Conservation (phyloP, 2,888 invertebrate genomes). For the Teinopalpus imperialis region DNA sequence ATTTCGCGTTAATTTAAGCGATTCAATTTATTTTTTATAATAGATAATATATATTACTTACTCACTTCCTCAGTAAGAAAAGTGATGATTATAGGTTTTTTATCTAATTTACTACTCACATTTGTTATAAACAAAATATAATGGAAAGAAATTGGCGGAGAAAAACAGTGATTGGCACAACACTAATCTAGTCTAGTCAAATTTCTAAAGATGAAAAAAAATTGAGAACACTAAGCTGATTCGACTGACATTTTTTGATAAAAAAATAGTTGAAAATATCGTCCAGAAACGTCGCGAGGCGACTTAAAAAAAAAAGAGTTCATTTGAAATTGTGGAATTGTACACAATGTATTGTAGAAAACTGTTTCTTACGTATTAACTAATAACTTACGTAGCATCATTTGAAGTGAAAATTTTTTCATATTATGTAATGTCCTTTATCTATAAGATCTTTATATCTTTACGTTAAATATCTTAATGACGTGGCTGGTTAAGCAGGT, state of each 20-base stretch:
- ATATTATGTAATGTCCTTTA: constrained; percentile 74
- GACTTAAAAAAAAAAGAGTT: constrained; percentile 55
- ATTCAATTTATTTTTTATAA: constrained; percentile 61
- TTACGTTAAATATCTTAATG: constrained; percentile 73
- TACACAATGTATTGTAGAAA: constrained; percentile 49
- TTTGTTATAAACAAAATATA: constrained; percentile 35
- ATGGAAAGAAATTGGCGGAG: constrained; percentile 52
- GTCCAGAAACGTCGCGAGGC: constrained; percentile 76
- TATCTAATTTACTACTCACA: constrained; percentile 39
- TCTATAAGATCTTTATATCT: constrained; percentile 75
- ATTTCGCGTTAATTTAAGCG: constrained; percentile 57
- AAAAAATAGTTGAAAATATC: constrained; percentile 54
- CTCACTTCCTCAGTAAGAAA: constrained; percentile 70
- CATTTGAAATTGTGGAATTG: constrained; percentile 78
- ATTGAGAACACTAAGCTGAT: constrained; percentile 59
- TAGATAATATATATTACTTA: constrained; percentile 54
- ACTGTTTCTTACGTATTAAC: constrained; percentile 55
- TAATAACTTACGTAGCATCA: constrained; percentile 59
- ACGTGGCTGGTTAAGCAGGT: constrained; percentile 76
- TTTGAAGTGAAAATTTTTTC: constrained; percentile 63
- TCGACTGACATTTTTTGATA: constrained; percentile 69
- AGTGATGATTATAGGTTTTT: constrained; percentile 57
- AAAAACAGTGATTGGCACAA: constrained; percentile 60
- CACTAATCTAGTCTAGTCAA: constrained; percentile 76
- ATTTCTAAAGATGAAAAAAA: constrained; percentile 62